phyloP scores from a whole-genome alignment of 2,113 vertebrate species.

The Odocoileus virginianus region DNA sequence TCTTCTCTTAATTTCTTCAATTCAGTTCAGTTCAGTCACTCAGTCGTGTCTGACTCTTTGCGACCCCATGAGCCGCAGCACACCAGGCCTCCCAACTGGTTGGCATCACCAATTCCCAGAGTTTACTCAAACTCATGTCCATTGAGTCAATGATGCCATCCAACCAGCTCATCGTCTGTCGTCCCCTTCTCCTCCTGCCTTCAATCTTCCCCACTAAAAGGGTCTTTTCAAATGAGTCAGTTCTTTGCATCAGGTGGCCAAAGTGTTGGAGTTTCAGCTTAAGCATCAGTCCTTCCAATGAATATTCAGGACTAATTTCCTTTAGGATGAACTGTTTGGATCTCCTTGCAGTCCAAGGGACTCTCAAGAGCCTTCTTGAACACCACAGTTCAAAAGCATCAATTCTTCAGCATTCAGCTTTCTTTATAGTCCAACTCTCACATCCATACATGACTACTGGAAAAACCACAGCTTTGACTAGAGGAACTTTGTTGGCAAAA shows the following conservation, averaged over 20 bases:
- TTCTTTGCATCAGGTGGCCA: not conserved
- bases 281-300: not conserved
- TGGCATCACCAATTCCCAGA: not conserved
- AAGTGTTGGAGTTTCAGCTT: not conserved
- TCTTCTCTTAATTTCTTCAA: not conserved
- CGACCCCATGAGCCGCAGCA: rapidly evolving
- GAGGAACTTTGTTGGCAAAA: not conserved
- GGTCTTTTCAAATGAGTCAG: not conserved
- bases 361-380: not conserved
- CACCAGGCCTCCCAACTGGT: not conserved
- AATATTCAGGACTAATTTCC: not conserved
- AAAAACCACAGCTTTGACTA: not conserved
- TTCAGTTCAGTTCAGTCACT: not conserved
- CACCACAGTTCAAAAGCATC: not conserved
- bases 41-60: not conserved
- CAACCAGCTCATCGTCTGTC: rapidly evolving
- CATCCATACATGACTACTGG: not conserved
- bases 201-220: not conserved
- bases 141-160: not conserved
- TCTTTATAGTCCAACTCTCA: not conserved
- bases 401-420: not conserved
- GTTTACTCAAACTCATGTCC: not conserved
- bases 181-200: not conserved
- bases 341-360: not conserved
- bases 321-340: not conserved